These are phyloP conservation scores for Chiloscyllium plagiosum DNA, from an alignment of 2,113 vertebrate species.

Conservation along the genomic window DNA sequence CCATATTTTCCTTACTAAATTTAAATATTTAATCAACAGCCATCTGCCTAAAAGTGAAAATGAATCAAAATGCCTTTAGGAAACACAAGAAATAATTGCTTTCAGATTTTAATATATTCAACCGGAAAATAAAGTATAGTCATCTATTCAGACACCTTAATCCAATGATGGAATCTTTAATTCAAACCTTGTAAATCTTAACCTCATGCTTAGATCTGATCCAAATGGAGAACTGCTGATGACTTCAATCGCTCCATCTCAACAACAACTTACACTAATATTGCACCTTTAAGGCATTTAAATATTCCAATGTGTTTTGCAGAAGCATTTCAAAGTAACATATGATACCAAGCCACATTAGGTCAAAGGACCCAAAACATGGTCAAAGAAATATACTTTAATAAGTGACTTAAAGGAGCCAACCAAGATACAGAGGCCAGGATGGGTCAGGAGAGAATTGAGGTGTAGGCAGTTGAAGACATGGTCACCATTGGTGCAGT, in stretches of 20 bases:
- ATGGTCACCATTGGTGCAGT: background rate
- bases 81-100: background rate
- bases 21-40: constrained; percentile 21
- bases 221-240: background rate
- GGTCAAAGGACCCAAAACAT: too few relatives aligned
- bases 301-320: background rate
- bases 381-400: too few relatives aligned
- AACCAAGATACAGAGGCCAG: too few relatives aligned
- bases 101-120: background rate
- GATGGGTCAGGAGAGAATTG: background rate
- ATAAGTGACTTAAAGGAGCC: too few relatives aligned
- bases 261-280: background rate
- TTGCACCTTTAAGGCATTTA: background rate
- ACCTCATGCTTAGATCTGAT: background rate
- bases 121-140: background rate
- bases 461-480: background rate
- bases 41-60: background rate
- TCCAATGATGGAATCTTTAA: background rate
- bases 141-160: background rate
- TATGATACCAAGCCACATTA: too few relatives aligned
- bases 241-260: background rate
- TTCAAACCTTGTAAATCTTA: background rate
- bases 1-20: background rate
- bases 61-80: background rate
- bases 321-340: background rate